phyloP scores from a whole-genome alignment of 2,113 vertebrate genomes.

The Xiphophorus couchianus region DNA sequence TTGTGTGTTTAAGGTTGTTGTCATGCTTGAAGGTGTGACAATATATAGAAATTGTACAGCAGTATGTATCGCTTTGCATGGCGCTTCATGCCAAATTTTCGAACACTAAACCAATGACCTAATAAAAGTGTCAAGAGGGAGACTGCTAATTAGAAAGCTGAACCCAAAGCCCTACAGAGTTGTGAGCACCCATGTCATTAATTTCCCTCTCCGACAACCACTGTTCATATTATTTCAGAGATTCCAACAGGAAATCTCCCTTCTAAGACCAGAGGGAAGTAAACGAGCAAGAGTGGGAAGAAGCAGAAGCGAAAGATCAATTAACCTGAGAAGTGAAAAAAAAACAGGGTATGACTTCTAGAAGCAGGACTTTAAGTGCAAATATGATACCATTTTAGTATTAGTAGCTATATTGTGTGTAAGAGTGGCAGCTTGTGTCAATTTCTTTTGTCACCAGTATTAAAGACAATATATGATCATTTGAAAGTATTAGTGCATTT shows the following conservation, averaged over 20 bases:
- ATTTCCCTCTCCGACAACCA: neutral
- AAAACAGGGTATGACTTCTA: constrained; percentile 30
- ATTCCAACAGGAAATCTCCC: neutral
- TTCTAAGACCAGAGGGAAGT: neutral
- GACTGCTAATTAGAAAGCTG: constrained; percentile 11
- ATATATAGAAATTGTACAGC: neutral
- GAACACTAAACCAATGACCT: neutral
- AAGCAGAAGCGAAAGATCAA: neutral
- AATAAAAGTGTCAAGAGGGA: neutral
- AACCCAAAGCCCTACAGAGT: neutral
- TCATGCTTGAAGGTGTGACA: too few relatives aligned
- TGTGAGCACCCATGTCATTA: constrained; percentile 9
- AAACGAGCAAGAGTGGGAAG: constrained; percentile 14
- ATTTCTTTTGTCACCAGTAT: constrained; percentile 31
- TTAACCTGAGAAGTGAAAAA: constrained; percentile 13
- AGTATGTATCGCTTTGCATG: neutral
- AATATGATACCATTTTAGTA: constrained; percentile 26
- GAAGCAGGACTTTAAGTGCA: constrained; percentile 49
- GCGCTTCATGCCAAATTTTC: neutral
- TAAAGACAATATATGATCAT: constrained; percentile 54
- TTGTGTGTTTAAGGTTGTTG: too few relatives aligned
- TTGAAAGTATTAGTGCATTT: constrained; percentile 50
- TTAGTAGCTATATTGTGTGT: neutral
- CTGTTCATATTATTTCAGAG: constrained; percentile 3
- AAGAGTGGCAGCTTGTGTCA: constrained; percentile 2